Conservation (phyloP, 2,113 vertebrate genomes). For the Petroica traversi region DNA sequence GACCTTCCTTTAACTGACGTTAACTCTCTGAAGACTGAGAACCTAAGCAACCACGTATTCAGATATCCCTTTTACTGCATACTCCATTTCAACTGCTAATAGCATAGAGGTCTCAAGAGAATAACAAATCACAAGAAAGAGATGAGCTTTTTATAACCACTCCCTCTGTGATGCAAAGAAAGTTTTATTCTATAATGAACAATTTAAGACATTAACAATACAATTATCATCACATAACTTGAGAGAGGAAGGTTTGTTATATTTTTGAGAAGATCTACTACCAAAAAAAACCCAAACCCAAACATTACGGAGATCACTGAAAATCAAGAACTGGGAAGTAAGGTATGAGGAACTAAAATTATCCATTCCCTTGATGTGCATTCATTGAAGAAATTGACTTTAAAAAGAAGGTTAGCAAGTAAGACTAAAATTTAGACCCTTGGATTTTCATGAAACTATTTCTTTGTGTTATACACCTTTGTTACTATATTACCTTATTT, state of each 20-base stretch:
- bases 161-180: not conserved
- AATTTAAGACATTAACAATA: not conserved
- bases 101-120: not conserved
- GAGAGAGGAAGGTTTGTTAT: not conserved
- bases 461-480: not conserved
- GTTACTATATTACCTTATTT: not conserved
- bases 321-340: not conserved
- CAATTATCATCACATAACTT: not conserved
- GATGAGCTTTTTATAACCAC: conserved; percentile 6
- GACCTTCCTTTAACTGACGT: not conserved
- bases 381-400: not conserved
- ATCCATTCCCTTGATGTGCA: fast-evolving
- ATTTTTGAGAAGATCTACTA: not conserved
- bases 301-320: not conserved
- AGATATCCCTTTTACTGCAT: not conserved
- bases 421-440: not conserved
- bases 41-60: not conserved
- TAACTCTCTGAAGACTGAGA: not conserved
- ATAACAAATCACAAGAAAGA: not conserved
- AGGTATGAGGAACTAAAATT: not conserved
- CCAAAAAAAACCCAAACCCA: not conserved
- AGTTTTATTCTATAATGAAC: not conserved
- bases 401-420: not conserved
- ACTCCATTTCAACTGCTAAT: not conserved
- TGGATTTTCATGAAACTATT: not conserved